Conservation (phyloP, 2,888 invertebrate species). For the Polydrusus tereticollis region DNA sequence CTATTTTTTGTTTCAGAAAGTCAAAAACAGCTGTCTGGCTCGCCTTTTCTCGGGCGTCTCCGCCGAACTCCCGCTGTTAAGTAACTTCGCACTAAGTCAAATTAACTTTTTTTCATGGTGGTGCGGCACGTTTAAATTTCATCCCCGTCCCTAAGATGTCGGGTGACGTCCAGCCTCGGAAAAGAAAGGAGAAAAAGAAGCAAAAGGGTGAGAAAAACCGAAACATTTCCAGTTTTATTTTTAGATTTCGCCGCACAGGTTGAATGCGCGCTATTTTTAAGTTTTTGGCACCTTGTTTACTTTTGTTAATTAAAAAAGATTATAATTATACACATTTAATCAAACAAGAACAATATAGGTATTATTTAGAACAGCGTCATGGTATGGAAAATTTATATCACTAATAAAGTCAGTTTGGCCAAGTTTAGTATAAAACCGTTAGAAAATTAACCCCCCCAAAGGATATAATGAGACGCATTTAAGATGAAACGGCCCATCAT, state of each 20-base stretch:
- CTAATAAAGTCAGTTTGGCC: too few relatives aligned
- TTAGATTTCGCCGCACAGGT: constrained; percentile 49
- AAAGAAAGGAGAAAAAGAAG: constrained; percentile 86
- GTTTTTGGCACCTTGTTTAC: constrained; percentile 36
- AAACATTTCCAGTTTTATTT: constrained; percentile 52
- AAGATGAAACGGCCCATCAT: too few relatives aligned
- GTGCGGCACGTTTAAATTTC: constrained; percentile 31
- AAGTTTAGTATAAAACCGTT: too few relatives aligned
- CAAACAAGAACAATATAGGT: too few relatives aligned
- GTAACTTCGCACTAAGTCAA: constrained; percentile 40
- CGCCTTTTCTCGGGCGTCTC: constrained; percentile 12
- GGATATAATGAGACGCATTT: too few relatives aligned
- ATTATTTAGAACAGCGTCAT: too few relatives aligned
- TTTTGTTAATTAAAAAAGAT: neutral
- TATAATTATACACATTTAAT: neutral
- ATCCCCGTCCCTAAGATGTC: constrained; percentile 75
- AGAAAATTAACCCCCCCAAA: too few relatives aligned
- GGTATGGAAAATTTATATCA: too few relatives aligned
- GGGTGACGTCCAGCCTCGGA: constrained; percentile 88
- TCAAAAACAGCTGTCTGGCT: constrained; percentile 14
- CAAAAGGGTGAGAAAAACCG: constrained; percentile 77
- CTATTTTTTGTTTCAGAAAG: constrained; percentile 34
- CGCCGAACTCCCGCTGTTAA: constrained; percentile 31
- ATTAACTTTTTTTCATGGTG: constrained; percentile 41
- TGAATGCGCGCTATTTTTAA: constrained; percentile 50